A percentile compares a stretch with the other conserved stretches of the same genome.
These are phyloP conservation scores for Drosophila teissieri DNA, from an alignment of 1,140 invertebrate genomes.

Conservation along the genomic window DNA sequence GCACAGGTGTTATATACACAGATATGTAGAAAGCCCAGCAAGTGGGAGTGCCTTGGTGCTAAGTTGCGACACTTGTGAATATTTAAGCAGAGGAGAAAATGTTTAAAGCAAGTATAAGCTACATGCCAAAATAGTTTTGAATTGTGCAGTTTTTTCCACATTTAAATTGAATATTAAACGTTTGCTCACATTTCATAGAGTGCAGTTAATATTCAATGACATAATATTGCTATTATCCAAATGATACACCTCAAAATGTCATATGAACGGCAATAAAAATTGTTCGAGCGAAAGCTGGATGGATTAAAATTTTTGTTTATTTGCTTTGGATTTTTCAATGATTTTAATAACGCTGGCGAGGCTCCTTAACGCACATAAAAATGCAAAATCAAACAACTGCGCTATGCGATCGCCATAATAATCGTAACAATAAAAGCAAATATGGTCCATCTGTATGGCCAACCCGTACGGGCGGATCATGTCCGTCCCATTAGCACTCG, in stretches of 20 bases:
- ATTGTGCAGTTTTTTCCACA: background rate
- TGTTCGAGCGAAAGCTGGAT: constrained; percentile 54
- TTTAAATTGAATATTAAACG: background rate
- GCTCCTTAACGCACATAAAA: constrained; percentile 64
- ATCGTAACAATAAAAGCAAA: constrained; percentile 69
- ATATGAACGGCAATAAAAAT: constrained; percentile 50
- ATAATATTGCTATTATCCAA: background rate
- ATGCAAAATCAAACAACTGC: constrained; percentile 76
- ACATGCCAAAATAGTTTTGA: background rate
- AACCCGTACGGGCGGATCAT: constrained; percentile 50
- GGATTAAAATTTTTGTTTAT: constrained; percentile 18
- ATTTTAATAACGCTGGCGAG: constrained; percentile 28
- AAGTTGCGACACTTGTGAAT: constrained; percentile 28
- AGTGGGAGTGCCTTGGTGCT: constrained; percentile 42
- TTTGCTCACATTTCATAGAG: background rate
- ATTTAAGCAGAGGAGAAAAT: constrained; percentile 20
- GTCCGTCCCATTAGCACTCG: constrained; percentile 68
- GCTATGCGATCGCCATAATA: constrained; percentile 75
- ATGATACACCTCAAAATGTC: constrained; percentile 1
- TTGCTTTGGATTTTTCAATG: constrained; percentile 16
- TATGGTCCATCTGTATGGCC: constrained; percentile 40
- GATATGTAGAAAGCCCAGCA: constrained; percentile 15
- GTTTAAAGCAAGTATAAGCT: background rate
- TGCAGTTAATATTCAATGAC: background rate
- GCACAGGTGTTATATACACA: constrained; percentile 51